Evolutionary conservation across 2,888 invertebrate species (phyloP), one percentile per base, ranked within the genome.

Genomic region (Coenonympha glycerion): DNA sequence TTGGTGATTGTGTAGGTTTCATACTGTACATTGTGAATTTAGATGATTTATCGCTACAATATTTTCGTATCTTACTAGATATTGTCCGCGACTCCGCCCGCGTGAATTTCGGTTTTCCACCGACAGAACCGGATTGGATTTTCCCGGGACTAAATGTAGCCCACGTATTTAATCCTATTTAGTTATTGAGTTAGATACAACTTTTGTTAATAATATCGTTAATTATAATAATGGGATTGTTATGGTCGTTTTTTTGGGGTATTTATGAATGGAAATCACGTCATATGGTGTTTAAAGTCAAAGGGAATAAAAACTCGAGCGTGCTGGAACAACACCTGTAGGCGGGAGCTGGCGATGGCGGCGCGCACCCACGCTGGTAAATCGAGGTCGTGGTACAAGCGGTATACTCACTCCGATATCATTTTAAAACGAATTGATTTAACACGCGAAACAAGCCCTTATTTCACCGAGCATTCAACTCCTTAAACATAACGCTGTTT

Each of bases 281-380:
- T 24, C 48, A 48, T 46, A 37, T 41, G 48, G 48, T 39, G 6
- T 15, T 15, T 8, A 16, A n/a, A 34, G 13, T 2, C 19, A 8
- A 16, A 13, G 9, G 13, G 11, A 48, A 22, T 49, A 45, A 31
- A 33, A 47, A 48, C 33, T 47, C 21, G 21, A 19, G 41, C 30
- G 30, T 47, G 55, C 46, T 46, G 53, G 49, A 66, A 19, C 28
- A 21, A 34, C 42, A 72, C 62, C 71, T 65, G 79, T 80, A 70
- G 83, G 83, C 75, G 82, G 69, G 60, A 57, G 63, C 62, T 60
- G 64, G 61, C 68, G 71, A 79, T 60, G 64, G 61, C 68, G 71
- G 79, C 73, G 71, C 67, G 71, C 76, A 68, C 85, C 86, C 69
- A 85, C 85, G 74, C 78, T 48, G 41, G n/a, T 28, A 11, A 57